These are phyloP conservation scores for Nemotelus nigrinus DNA, from an alignment of 2,888 invertebrate genomes.

Conservation along the genomic window DNA sequence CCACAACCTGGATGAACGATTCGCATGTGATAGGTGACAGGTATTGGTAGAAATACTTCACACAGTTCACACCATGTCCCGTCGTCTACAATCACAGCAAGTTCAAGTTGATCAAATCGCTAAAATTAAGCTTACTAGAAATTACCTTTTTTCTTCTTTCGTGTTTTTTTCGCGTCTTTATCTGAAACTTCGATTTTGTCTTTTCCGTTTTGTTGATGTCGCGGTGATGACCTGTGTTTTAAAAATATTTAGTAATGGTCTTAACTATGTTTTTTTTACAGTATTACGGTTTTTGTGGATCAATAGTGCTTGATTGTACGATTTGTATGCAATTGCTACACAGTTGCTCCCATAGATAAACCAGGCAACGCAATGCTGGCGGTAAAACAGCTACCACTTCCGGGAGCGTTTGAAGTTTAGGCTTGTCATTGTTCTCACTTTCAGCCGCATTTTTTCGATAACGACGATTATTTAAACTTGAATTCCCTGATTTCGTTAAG, in stretches of 20 bases:
- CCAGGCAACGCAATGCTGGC: conserved; percentile 86
- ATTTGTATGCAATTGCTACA: conserved; percentile 74
- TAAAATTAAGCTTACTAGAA: not conserved
- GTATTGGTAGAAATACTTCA: conserved; percentile 76
- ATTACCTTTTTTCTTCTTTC: conserved; percentile 61
- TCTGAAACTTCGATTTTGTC: conserved; percentile 55
- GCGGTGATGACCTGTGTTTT: conserved; percentile 45
- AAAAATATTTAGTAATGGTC: not conserved
- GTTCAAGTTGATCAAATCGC: not conserved
- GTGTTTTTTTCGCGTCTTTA: conserved; percentile 60
- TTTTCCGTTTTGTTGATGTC: conserved; percentile 49
- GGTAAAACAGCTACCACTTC: conserved; percentile 79
- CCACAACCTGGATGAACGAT: conserved; percentile 92
- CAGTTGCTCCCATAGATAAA: conserved; percentile 90
- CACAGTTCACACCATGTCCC: conserved; percentile 84
- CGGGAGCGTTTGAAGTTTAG: conserved; percentile 62
- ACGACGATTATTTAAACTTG: conserved; percentile 79
- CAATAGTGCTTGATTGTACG: conserved; percentile 63
- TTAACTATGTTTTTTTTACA: not conserved
- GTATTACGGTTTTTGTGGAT: conserved; percentile 57
- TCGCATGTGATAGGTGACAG: conserved; percentile 92
- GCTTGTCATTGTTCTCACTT: conserved; percentile 54
- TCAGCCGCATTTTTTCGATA: conserved; percentile 63
- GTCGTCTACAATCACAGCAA: conserved; percentile 56
- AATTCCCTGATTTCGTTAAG: conserved; percentile 79